Conservation (phyloP, 2,797 vertebrate genomes). For the Melanogrammus aeglefinus region DNA sequence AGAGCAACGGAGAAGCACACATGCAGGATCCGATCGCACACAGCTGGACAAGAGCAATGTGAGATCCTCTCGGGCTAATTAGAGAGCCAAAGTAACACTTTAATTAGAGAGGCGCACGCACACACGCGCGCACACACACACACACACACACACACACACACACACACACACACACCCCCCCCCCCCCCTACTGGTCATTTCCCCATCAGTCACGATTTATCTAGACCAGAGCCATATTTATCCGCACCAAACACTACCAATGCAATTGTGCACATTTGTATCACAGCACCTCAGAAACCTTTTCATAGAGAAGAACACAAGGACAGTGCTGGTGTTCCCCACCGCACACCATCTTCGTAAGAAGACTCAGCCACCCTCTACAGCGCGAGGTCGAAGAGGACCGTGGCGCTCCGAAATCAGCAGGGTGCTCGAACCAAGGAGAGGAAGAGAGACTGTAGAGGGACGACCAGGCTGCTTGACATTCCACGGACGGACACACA, state of each 20-base stretch:
- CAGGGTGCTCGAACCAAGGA: neutral
- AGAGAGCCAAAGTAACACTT: conserved; percentile 48
- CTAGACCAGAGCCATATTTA: neutral
- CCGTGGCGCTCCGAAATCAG: neutral
- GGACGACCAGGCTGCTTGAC: neutral
- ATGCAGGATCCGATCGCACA: conserved; percentile 4
- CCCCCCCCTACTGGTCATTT: neutral
- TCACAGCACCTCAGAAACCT: neutral
- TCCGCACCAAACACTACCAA: neutral
- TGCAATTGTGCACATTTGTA: neutral
- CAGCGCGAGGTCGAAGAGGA: neutral
- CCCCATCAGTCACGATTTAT: neutral
- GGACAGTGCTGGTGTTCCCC: neutral
- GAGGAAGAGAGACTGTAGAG: conserved; percentile 6
- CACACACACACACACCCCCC: neutral
- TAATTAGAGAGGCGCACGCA: neutral
- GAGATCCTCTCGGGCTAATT: conserved; percentile 57
- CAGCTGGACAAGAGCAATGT: conserved; percentile 53
- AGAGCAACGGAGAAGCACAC: conserved; percentile 19
- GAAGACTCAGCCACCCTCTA: neutral
- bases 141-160: neutral
- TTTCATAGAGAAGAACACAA: neutral
- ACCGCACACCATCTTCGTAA: neutral
- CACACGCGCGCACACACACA: neutral
- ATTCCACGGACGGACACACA: conserved; percentile 3